phyloP scores from a whole-genome alignment of 2,113 vertebrate genomes.

The Tyto alba region DNA sequence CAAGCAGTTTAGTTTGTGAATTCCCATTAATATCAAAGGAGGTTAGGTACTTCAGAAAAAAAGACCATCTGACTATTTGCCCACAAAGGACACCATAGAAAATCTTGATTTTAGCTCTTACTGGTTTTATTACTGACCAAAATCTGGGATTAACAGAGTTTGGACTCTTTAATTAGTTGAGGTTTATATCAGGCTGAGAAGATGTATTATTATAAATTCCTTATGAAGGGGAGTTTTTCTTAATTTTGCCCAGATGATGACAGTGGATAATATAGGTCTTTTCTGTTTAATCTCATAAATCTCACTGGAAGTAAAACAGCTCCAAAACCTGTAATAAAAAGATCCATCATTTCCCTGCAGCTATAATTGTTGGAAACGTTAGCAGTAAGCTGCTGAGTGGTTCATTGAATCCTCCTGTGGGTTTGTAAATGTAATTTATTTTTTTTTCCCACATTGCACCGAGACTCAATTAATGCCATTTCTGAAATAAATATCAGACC shows the following conservation, averaged over 20 bases:
- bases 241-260: background rate
- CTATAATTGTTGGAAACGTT: constrained; percentile 35
- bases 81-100: background rate
- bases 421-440: constrained; percentile 12
- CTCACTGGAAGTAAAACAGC: constrained; percentile 41
- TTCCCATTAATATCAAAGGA: background rate
- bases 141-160: background rate
- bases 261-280: constrained; percentile 2
- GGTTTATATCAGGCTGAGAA: background rate
- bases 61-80: background rate
- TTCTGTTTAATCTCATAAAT: constrained; percentile 49
- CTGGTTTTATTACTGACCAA: background rate
- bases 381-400: background rate
- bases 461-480: constrained; percentile 12
- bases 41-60: background rate
- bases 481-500: constrained; percentile 13
- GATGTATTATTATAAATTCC: background rate
- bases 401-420: constrained; percentile 9
- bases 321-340: constrained; percentile 57
- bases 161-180: background rate
- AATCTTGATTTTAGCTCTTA: background rate
- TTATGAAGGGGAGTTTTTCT: background rate
- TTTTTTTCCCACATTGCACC: background rate
- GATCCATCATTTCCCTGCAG: constrained; percentile 49
- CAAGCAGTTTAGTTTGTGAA: background rate